phyloP scores from a whole-genome alignment of 2,888 invertebrate species.

The Brachyopa scutellaris region DNA sequence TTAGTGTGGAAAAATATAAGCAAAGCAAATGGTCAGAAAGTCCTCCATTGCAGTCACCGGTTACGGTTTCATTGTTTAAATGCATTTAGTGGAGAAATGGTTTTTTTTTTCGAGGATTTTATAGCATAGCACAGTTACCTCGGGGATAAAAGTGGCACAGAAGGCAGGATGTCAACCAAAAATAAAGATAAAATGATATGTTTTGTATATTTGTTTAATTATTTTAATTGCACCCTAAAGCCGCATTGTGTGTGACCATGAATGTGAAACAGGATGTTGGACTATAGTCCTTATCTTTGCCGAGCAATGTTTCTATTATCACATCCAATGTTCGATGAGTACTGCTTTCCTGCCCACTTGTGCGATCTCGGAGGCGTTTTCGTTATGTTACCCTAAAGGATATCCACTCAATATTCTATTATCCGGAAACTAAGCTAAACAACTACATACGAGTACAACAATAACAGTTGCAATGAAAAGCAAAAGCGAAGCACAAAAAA shows the following conservation, averaged over 20 bases:
- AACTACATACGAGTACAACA: conserved; percentile 4
- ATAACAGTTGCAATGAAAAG: conserved; percentile 30
- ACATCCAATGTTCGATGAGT: conserved; percentile 48
- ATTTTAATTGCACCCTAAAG: conserved; percentile 50
- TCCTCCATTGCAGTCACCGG: conserved; percentile 21
- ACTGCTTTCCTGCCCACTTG: background rate
- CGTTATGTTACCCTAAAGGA: conserved; percentile 34
- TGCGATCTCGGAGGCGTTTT: conserved; percentile 30
- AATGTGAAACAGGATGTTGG: conserved; percentile 42
- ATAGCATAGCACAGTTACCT: conserved; percentile 1
- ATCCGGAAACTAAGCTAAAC: conserved; percentile 61
- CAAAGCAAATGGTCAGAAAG: conserved; percentile 43
- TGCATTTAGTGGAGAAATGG: conserved; percentile 43
- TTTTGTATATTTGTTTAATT: conserved; percentile 51
- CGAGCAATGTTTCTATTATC: conserved; percentile 64
- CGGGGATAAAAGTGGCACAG: background rate
- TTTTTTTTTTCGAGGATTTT: conserved; percentile 6
- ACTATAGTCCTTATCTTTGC: conserved; percentile 48
- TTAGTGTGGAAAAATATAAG: background rate
- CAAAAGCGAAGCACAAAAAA: conserved; percentile 30
- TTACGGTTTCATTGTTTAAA: conserved; percentile 24
- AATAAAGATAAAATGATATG: background rate
- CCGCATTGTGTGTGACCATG: conserved; percentile 20
- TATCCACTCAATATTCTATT: conserved; percentile 64
- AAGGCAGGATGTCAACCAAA: conserved; percentile 2